A percentile compares a stretch with the other conserved stretches of the same genome.
Conservation (phyloP, 2,113 vertebrate genomes). For the Amazona vittata region DNA sequence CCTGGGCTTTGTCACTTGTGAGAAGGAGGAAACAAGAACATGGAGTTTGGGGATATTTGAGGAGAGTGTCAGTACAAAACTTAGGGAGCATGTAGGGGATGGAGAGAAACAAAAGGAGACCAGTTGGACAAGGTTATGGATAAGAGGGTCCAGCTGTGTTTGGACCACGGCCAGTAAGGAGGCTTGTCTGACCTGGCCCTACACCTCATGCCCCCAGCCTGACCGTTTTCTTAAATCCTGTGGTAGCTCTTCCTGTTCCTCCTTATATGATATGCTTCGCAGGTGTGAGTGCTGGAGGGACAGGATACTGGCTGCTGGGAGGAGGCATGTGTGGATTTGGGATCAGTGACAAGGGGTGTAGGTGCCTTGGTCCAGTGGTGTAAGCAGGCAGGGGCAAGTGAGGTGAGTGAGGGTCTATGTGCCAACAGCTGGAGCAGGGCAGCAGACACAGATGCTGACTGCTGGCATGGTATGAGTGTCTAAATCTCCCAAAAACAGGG, state of each 20-base stretch:
- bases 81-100: rapidly evolving
- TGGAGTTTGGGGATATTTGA: background rate
- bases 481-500: background rate
- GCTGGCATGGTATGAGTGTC: rapidly evolving
- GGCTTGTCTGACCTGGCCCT: too few relatives aligned
- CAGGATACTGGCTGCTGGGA: background rate
- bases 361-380: rapidly evolving
- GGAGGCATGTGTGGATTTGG: rapidly evolving
- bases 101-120: background rate
- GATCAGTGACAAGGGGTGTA: background rate
- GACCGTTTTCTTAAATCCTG: background rate
- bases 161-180: background rate
- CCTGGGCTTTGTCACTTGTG: background rate
- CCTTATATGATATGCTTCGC: rapidly evolving
- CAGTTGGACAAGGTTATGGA: background rate
- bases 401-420: rapidly evolving
- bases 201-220: rapidly evolving
- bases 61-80: background rate
- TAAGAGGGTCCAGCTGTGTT: rapidly evolving
- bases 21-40: background rate
- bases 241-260: rapidly evolving
- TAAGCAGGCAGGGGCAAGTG: rapidly evolving
- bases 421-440: too few relatives aligned
- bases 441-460: background rate
- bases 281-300: background rate